Evolutionary conservation across 1,140 invertebrate genomes (phyloP).

Genomic region (Paraescarpia echinospica): DNA sequence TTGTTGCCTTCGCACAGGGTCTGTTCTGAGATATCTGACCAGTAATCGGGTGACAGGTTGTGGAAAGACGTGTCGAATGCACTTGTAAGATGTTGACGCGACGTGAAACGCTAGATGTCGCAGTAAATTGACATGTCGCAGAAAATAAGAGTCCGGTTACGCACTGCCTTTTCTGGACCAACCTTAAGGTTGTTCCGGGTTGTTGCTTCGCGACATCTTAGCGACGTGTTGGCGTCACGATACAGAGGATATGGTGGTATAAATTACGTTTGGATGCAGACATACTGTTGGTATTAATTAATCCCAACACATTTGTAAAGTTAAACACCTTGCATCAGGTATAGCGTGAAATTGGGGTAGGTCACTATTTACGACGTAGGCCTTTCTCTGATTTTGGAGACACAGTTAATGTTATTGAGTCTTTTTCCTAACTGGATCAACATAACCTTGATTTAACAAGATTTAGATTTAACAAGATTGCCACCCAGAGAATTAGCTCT

Average conservation of each 20-base stretch:
- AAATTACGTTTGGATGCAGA: neutral
- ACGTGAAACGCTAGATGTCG: neutral
- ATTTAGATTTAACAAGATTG: too few relatives aligned
- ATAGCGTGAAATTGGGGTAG: neutral
- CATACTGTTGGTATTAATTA: neutral
- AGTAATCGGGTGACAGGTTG: neutral
- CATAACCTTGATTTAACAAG: too few relatives aligned
- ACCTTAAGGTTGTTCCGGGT: neutral
- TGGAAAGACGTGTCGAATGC: neutral
- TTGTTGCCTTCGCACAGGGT: neutral
- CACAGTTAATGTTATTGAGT: too few relatives aligned
- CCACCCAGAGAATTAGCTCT: too few relatives aligned
- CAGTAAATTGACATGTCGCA: neutral
- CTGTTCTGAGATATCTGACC: neutral
- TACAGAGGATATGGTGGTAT: neutral
- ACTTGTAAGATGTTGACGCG: slow-evolving; percentile 4
- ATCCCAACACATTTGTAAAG: neutral
- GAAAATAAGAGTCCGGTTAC: neutral
- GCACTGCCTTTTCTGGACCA: neutral
- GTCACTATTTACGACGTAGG: too few relatives aligned
- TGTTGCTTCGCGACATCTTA: neutral
- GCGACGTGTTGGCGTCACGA: neutral
- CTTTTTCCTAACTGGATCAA: too few relatives aligned
- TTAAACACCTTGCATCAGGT: neutral
- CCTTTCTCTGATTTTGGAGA: neutral